These are phyloP conservation scores for Artemia sinica DNA, from an alignment of 2,888 invertebrate genomes.

Conservation along the genomic window DNA sequence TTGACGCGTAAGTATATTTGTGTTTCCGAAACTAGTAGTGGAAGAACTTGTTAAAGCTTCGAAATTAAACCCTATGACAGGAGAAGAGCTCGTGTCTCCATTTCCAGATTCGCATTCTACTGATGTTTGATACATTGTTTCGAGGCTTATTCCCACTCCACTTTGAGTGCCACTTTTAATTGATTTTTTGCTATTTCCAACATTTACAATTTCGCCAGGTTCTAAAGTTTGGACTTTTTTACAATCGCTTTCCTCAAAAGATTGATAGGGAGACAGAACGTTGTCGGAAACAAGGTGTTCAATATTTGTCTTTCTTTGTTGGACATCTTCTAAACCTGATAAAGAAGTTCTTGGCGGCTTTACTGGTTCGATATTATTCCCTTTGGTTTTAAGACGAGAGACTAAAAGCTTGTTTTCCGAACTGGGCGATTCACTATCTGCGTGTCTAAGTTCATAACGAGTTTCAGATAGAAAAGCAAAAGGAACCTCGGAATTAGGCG, in stretches of 20 bases:
- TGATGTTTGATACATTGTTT: neutral
- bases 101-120: neutral
- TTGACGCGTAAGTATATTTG: constrained; percentile 16
- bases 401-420: neutral
- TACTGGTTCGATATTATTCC: neutral
- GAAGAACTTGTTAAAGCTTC: neutral
- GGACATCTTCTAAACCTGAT: neutral
- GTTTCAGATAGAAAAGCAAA: neutral
- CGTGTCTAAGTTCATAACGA: neutral
- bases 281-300: neutral
- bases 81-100: neutral
- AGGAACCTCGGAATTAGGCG: neutral
- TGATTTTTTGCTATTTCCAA: neutral
- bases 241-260: neutral
- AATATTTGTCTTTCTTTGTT: neutral
- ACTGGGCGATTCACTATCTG: neutral
- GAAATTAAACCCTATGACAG: neutral
- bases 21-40: neutral
- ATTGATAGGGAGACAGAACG: neutral
- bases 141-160: neutral
- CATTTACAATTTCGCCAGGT: neutral
- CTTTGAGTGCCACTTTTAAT: neutral
- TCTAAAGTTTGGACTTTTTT: neutral
- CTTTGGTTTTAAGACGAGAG: neutral
- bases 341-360: constrained; percentile 2